Base-by-base conservation (phyloP, 2,113 vertebrate genomes). In the Limnothrissa miodon region DNA sequence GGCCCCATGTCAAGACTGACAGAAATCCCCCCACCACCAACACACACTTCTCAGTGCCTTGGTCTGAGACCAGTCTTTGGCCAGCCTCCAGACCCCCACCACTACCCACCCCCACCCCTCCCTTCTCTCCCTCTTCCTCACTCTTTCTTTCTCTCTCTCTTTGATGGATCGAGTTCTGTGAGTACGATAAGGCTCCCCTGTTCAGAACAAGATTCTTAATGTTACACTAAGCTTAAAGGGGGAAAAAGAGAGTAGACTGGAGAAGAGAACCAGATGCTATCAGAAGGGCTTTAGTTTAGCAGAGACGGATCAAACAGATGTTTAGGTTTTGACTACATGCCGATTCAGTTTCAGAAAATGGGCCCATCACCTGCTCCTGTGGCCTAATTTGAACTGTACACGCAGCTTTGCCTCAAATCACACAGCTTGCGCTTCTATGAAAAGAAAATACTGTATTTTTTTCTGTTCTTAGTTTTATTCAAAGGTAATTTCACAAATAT, bases 1-100 rank as follows among this genome's bases (percentile, higher is more conserved):
- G 45, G 53, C 1, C 80, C 13, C 53, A 79, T 84, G 8, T 85
- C 85, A 83, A 79, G 83, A 87, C 86, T 83, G 88, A 87, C n/a
- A 62, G 25, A 29, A 62, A 25, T 25, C n/a, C n/a, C n/a, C 23
- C 53, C 19, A 13, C 46, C 46, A 48, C 46, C 19, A 56, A n/a
- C 48, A 53, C 51, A 29, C 59, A n/a, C n/a, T 7, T 7, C n/a
- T 62, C 59, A 29, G 59, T 62, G 10, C n/a, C 59, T 62, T n/a
- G 8, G 56, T 62, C 56, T 56, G 15, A 21, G 21, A 56, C 15
- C 17, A 56, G 42, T 42, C 2, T 56, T 56, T 56, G n/a, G 56
- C 6, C n/a, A 9, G n/a, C 10, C 56, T 29, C 56, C n/a, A n/a
- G 5, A 1, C 9, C 23, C 25, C 56, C n/a, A n/a, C n/a, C n/a